A percentile compares a stretch with the other conserved stretches of the same genome.
Conservation (phyloP, 2,797 vertebrate genomes). For the Menidia menidia region DNA sequence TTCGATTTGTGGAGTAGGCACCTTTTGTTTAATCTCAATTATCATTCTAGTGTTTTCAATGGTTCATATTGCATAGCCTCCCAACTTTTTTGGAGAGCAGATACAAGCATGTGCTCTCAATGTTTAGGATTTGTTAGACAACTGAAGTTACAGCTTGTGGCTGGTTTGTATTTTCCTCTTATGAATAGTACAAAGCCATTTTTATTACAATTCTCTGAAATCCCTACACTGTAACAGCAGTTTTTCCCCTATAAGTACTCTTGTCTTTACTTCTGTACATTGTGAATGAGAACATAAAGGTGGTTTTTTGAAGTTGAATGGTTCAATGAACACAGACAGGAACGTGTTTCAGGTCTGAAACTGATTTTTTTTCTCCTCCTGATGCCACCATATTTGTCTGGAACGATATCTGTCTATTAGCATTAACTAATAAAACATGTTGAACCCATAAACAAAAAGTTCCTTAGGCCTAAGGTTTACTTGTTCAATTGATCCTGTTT, state of each 20-base stretch:
- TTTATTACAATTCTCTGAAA: too few species aligned
- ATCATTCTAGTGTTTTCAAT: too few species aligned
- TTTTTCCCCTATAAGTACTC: neutral
- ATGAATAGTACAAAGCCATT: too few species aligned
- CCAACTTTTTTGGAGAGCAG: too few species aligned
- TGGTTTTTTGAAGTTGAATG: neutral
- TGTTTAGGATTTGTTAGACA: too few species aligned
- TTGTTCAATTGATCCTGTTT: neutral
- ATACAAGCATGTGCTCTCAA: too few species aligned
- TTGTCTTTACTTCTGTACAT: neutral
- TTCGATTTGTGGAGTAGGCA: too few species aligned
- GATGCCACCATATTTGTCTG: constrained; percentile 64
- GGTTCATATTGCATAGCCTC: too few species aligned
- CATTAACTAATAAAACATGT: constrained; percentile 59
- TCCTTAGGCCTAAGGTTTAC: constrained; percentile 11
- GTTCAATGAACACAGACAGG: neutral
- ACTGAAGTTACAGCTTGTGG: too few species aligned
- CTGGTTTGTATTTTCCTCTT: too few species aligned
- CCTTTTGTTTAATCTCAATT: too few species aligned
- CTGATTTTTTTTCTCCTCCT: constrained; percentile 45
- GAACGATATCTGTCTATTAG: constrained; percentile 61
- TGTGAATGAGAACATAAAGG: neutral
- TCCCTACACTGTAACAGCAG: too few species aligned
- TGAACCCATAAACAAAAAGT: constrained; percentile 15
- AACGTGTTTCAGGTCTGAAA: constrained; percentile 17